Evolutionary conservation across 2,888 invertebrate species (phyloP), one percentile per base, ranked within the genome.

Genomic region (Andrena bicolor): DNA sequence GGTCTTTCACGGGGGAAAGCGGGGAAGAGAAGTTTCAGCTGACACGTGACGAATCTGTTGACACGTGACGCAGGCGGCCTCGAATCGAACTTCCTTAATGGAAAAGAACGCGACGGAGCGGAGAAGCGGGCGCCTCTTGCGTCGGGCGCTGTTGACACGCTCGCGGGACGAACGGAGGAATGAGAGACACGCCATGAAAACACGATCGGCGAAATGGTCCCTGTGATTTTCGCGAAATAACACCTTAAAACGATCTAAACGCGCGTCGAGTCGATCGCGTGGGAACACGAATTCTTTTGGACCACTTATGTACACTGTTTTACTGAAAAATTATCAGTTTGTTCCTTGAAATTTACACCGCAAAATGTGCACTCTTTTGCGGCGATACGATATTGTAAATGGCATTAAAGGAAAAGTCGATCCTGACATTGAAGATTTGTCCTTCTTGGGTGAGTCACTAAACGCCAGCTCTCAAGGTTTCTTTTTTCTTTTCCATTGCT

Each of bases 151-250:
- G 7, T 32, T 23, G 32, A 23, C 68, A 23, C 53, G 53, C 32
- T 53, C 32, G 32, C 23, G 23, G n/a, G 48, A 72, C 65, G 26
- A 73, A 65, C 7, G 74, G 23, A 49, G 60, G 48, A 61, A 61
- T 48, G 13, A 26, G 51, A 65, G 53, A 30, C 61, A 20, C 58
- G 73, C 16, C 41, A 35, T 53, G 20, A n/a, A 66, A 73, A 41
- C 51, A 41, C 58, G 48, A 30, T 71, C 28, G 30, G 49, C 49
- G 2, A 4, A 30, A 30, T 30, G 71, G 49, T 77, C 78, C 71
- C 80, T 48, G 13, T 7, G 8, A 53, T 76, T 41, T 10, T 53
- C 26, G 13, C 28, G n/a, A 60, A 26, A 30, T 56, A n/a, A 49
- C 7, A n/a, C 41, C n/a, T 68, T 53, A 16, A 13, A 13, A 32